These are phyloP conservation scores for Siniperca knerii DNA, from an alignment of 2,113 vertebrate species.

Conservation along the genomic window DNA sequence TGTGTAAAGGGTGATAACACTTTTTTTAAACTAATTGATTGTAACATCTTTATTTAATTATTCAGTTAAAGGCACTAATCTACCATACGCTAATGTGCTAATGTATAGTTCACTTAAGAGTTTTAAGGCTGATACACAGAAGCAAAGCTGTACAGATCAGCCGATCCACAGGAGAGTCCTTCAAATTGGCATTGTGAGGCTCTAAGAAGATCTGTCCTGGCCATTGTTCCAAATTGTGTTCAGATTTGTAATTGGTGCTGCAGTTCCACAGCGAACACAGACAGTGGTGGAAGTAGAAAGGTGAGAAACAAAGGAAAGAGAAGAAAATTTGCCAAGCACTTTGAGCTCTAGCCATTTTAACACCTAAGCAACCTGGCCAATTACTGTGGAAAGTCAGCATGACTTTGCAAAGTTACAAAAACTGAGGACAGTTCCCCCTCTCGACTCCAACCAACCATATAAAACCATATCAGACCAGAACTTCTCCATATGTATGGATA, in stretches of 20 bases:
- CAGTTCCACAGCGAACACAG: background rate
- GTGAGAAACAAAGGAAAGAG: background rate
- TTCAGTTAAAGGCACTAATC: background rate
- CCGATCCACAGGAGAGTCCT: background rate
- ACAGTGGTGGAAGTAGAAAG: background rate
- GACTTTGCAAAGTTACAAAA: slow-evolving; percentile 18
- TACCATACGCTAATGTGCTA: background rate
- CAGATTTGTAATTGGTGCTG: background rate
- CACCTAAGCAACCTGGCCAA: background rate
- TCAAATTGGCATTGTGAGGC: background rate
- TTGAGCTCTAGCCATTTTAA: background rate
- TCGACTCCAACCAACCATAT: background rate
- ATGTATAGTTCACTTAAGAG: background rate
- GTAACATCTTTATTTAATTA: background rate
- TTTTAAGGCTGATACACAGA: background rate
- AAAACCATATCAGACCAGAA: background rate
- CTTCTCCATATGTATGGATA: background rate
- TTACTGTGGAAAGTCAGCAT: slow-evolving; percentile 14
- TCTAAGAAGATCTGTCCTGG: background rate
- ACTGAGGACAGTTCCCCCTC: background rate
- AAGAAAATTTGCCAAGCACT: background rate
- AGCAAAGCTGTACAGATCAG: too few species aligned
- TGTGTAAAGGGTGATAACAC: background rate
- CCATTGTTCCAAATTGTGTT: background rate
- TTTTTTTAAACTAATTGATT: background rate